Conservation (phyloP, 2,797 vertebrate species). For the Alcedo quadribrachys region DNA sequence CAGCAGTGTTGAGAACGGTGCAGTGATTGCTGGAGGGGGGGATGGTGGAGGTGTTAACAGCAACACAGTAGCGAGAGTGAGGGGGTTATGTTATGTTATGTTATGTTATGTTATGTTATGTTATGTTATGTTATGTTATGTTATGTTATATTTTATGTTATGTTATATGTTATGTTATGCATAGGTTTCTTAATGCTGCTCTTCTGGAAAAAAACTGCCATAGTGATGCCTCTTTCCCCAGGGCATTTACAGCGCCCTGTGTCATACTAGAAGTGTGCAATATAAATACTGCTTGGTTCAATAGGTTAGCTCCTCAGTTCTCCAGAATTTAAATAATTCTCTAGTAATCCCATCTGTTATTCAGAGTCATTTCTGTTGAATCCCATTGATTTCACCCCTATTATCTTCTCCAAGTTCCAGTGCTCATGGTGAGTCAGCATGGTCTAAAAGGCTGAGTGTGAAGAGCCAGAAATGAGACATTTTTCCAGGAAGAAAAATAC, state of each 20-base stretch:
- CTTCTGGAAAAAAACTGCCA: background rate
- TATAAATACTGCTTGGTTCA: slow-evolving; percentile 32
- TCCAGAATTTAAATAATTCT: slow-evolving; percentile 43
- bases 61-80: background rate
- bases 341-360: slow-evolving; percentile 27
- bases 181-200: background rate
- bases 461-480: slow-evolving; percentile 49
- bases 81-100: background rate
- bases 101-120: too few relatives aligned
- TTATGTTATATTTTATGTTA: too few relatives aligned
- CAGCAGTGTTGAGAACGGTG: background rate
- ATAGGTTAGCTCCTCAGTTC: slow-evolving; percentile 12
- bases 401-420: slow-evolving; percentile 33
- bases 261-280: background rate
- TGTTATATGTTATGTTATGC: background rate
- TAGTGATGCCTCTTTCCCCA: background rate
- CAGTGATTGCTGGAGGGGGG: background rate
- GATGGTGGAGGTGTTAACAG: background rate
- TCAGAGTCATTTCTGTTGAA: slow-evolving; percentile 30
- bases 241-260: background rate
- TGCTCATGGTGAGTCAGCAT: slow-evolving; percentile 42
- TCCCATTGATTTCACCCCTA: slow-evolving; percentile 3
- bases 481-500: slow-evolving; percentile 55
- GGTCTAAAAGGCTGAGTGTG: background rate
- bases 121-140: too few relatives aligned